Conservation (phyloP, 1,140 invertebrate species). For the Rhopalosiphum maidis region DNA sequence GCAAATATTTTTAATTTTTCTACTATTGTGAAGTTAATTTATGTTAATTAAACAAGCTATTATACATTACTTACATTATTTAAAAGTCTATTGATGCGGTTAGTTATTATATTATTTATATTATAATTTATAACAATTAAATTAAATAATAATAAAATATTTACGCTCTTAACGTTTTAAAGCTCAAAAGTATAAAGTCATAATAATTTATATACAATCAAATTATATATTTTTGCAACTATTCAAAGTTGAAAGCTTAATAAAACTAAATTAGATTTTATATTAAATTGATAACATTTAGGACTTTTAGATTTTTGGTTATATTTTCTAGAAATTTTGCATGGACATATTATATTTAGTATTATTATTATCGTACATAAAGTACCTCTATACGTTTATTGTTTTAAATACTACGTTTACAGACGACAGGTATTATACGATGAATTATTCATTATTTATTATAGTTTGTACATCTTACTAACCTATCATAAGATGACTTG, state of each 20-base stretch:
- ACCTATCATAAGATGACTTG: background rate
- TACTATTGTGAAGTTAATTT: background rate
- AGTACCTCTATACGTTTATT: background rate
- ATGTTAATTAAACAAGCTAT: background rate
- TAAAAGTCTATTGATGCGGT: no score
- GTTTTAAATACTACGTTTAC: background rate
- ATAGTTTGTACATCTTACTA: background rate
- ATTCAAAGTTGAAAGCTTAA: background rate
- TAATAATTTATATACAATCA: background rate
- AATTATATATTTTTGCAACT: background rate
- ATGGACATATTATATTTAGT: background rate
- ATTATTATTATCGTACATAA: background rate
- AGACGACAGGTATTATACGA: background rate
- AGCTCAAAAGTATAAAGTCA: no score
- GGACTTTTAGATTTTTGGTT: background rate
- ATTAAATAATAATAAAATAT: no score
- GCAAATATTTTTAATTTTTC: no score
- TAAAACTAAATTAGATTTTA: background rate
- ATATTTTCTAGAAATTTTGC: background rate
- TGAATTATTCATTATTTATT: background rate
- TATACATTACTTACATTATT: background rate
- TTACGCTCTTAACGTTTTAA: no score
- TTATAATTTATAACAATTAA: no score
- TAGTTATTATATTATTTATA: no score
- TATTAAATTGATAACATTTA: background rate